A percentile compares a stretch with the other conserved stretches of the same genome.
These are phyloP conservation scores for Malacoctenus gilli DNA, from an alignment of 2,797 vertebrate genomes.

Conservation along the genomic window DNA sequence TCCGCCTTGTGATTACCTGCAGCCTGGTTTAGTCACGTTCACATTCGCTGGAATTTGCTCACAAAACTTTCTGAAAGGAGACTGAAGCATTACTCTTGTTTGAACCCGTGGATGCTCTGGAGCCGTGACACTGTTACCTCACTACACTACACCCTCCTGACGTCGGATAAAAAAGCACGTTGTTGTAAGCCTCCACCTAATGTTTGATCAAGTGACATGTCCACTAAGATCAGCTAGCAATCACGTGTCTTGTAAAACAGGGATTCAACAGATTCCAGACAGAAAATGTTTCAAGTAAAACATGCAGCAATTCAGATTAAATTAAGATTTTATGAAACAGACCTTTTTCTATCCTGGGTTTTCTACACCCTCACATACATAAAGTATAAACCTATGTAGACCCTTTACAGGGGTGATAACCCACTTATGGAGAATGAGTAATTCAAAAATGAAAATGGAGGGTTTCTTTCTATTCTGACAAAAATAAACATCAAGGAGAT, in stretches of 20 bases:
- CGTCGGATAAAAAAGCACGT: too few species aligned
- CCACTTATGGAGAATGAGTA: constrained; percentile 59
- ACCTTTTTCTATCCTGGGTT: constrained; percentile 11
- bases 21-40: not conserved
- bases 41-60: not conserved
- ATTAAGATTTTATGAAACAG: not conserved
- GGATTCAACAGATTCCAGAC: too few species aligned
- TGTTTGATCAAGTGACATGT: too few species aligned
- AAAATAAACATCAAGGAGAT: constrained; percentile 34
- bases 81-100: not conserved
- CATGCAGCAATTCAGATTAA: too few species aligned
- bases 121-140: too few species aligned
- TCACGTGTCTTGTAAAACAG: too few species aligned
- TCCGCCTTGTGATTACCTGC: constrained; percentile 26
- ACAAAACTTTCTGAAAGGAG: not conserved
- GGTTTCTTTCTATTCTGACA: constrained; percentile 42
- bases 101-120: too few species aligned
- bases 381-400: constrained; percentile 7
- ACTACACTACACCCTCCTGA: too few species aligned
- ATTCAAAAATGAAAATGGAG: constrained; percentile 53
- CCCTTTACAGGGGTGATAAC: constrained; percentile 36
- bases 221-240: too few species aligned
- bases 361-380: constrained; percentile 30
- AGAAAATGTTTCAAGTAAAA: too few species aligned
- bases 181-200: too few species aligned